Evolutionary conservation across 2,888 invertebrate genomes (phyloP).

Genomic region (Camptogramma bilineatum): DNA sequence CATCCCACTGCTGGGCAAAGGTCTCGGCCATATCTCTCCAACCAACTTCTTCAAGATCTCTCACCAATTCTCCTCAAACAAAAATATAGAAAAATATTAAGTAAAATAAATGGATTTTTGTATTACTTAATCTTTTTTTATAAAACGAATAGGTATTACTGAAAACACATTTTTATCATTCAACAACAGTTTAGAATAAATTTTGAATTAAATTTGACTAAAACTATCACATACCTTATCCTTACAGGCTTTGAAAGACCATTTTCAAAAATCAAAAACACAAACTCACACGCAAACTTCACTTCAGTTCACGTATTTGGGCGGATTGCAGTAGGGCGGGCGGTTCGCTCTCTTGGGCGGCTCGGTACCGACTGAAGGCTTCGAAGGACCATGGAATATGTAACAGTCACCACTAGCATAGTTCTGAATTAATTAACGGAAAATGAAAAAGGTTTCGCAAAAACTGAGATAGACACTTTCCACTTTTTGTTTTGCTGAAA

Average conservation of each 20-base stretch:
- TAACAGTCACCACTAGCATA: conserved; percentile 15
- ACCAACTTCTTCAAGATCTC: too few relatives aligned
- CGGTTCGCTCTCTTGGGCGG: conserved; percentile 29
- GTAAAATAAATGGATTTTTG: too few relatives aligned
- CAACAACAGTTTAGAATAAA: too few relatives aligned
- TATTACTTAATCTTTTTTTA: too few relatives aligned
- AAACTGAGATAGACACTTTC: conserved; percentile 1
- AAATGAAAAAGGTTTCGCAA: conserved; percentile 8
- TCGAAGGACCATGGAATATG: conserved; percentile 20
- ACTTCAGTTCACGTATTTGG: conserved; percentile 27
- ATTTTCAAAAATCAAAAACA: conserved; percentile 16
- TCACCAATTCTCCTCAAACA: too few relatives aligned
- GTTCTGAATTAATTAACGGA: conserved; percentile 27
- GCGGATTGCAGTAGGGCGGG: conserved; percentile 25
- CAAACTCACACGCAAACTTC: conserved; percentile 23
- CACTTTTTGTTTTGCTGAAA: conserved; percentile 2
- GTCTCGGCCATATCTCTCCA: too few relatives aligned
- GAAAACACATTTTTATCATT: too few relatives aligned
- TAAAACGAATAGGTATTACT: too few relatives aligned
- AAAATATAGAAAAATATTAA: too few relatives aligned
- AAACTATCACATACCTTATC: conserved; percentile 21
- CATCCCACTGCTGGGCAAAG: too few relatives aligned
- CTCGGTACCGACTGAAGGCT: conserved; percentile 35
- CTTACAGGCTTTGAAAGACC: neutral
- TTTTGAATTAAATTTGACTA: neutral